Percentiles rank a stretch among this genome's conserved stretches.
phyloP scores from a whole-genome alignment of 2,797 vertebrate species.

The Yasuhikotakia modesta region DNA sequence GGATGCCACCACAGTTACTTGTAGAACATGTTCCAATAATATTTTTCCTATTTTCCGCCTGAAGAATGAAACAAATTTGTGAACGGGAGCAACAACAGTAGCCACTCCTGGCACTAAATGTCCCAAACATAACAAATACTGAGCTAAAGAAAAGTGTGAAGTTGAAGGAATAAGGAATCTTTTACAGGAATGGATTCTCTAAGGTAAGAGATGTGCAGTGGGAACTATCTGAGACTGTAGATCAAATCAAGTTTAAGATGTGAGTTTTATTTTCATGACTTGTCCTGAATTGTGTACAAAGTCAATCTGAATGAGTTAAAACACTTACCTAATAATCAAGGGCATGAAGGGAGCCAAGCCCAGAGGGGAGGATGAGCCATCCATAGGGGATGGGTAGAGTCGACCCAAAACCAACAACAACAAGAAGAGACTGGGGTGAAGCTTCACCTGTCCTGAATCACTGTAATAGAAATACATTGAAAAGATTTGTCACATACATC shows the following conservation, averaged over 20 bases:
- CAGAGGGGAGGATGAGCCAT: constrained; percentile 85
- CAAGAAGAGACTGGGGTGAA: constrained; percentile 89
- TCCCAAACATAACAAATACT: background rate
- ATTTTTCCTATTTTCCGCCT: constrained; percentile 63
- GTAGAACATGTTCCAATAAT: constrained; percentile 68
- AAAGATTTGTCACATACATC: too few species aligned
- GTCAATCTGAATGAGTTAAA: background rate
- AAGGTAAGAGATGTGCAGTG: background rate
- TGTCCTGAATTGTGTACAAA: background rate
- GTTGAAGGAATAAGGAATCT: background rate
- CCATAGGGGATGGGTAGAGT: constrained; percentile 96
- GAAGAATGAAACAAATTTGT: constrained; percentile 65
- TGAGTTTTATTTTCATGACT: background rate
- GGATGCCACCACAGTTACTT: constrained; percentile 62
- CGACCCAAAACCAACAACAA: constrained; percentile 90
- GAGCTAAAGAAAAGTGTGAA: background rate
- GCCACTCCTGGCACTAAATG: background rate
- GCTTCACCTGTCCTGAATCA: constrained; percentile 79
- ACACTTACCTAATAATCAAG: constrained; percentile 87
- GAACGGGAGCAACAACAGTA: background rate
- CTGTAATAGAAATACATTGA: constrained; percentile 61
- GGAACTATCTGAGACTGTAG: background rate
- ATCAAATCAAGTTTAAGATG: background rate
- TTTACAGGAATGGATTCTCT: background rate
- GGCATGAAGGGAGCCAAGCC: constrained; percentile 87